Evolutionary conservation across 2,888 invertebrate species (phyloP).

Genomic region (Automeris io): DNA sequence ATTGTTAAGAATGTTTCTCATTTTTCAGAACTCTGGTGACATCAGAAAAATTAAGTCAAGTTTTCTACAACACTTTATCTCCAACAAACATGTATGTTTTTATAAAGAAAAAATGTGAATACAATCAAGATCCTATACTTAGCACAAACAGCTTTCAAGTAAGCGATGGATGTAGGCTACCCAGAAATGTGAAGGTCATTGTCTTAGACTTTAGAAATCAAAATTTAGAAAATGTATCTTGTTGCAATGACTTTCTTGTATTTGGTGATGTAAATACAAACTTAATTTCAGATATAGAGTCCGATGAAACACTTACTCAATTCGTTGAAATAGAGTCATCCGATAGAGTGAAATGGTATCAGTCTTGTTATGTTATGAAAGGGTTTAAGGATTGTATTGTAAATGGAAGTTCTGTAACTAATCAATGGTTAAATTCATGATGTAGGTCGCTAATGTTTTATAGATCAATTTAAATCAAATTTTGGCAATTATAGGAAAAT

Average conservation of each 20-base stretch:
- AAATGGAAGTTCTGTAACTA: slow-evolving; percentile 72
- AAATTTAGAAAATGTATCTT: slow-evolving; percentile 37
- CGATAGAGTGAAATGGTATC: slow-evolving; percentile 63
- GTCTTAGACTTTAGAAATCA: slow-evolving; percentile 49
- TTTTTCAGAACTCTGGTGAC: slow-evolving; percentile 64
- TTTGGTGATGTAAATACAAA: slow-evolving; percentile 47
- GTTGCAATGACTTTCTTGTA: slow-evolving; percentile 57
- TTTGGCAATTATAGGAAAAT: too few species aligned
- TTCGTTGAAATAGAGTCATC: slow-evolving; percentile 55
- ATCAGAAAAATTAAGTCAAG: slow-evolving; percentile 54
- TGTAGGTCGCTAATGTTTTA: not conserved
- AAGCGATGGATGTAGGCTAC: slow-evolving; percentile 51
- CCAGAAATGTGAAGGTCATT: slow-evolving; percentile 49
- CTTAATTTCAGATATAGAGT: slow-evolving; percentile 12
- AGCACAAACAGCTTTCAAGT: slow-evolving; percentile 51
- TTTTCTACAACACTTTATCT: slow-evolving; percentile 52
- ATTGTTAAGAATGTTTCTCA: slow-evolving; percentile 7
- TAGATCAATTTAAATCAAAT: slow-evolving; percentile 25
- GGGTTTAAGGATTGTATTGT: slow-evolving; percentile 77
- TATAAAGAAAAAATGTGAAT: slow-evolving; percentile 47
- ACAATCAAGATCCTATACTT: slow-evolving; percentile 31
- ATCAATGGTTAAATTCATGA: slow-evolving; percentile 59
- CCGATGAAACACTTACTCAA: slow-evolving; percentile 22
- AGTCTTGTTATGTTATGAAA: slow-evolving; percentile 72
- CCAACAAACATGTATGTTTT: slow-evolving; percentile 72